phyloP scores from a whole-genome alignment of 2,888 invertebrate genomes.

The Harpagoxenus sublaevis region DNA sequence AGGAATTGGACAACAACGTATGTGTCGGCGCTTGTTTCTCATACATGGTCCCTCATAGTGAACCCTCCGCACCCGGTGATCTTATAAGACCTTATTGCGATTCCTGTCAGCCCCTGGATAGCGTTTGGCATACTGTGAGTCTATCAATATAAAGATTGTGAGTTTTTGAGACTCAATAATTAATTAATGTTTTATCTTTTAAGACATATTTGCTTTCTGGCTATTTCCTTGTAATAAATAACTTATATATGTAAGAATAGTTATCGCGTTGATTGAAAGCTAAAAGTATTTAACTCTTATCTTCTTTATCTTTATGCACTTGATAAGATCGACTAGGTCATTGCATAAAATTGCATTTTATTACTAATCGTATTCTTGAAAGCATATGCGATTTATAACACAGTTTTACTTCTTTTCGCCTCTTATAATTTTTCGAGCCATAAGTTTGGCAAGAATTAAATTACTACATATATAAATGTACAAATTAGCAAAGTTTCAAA shows the following conservation, averaged over 20 bases:
- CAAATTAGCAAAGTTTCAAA: neutral
- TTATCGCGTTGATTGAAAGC: neutral
- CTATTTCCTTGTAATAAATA: neutral
- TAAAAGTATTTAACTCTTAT: neutral
- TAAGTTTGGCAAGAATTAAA: slow-evolving; percentile 2
- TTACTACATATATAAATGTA: neutral
- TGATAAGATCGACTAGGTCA: neutral
- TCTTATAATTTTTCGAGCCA: neutral
- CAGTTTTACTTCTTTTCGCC: too few species aligned
- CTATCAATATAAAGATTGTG: neutral
- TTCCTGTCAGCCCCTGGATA: slow-evolving; percentile 90
- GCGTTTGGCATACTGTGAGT: slow-evolving; percentile 89
- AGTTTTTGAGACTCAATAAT: neutral
- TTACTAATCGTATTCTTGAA: neutral
- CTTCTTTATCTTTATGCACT: neutral
- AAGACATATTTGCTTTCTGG: neutral
- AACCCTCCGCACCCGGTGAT: slow-evolving; percentile 90
- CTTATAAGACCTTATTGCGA: slow-evolving; percentile 90
- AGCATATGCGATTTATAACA: neutral
- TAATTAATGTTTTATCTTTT: neutral
- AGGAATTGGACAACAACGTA: slow-evolving; percentile 90
- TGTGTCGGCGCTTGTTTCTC: slow-evolving; percentile 92
- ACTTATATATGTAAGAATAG: neutral
- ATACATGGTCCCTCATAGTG: slow-evolving; percentile 90
- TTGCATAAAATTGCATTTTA: neutral